Evolutionary conservation across 2,797 vertebrate species (phyloP).

Genomic region (Hydrolagus colliei): DNA sequence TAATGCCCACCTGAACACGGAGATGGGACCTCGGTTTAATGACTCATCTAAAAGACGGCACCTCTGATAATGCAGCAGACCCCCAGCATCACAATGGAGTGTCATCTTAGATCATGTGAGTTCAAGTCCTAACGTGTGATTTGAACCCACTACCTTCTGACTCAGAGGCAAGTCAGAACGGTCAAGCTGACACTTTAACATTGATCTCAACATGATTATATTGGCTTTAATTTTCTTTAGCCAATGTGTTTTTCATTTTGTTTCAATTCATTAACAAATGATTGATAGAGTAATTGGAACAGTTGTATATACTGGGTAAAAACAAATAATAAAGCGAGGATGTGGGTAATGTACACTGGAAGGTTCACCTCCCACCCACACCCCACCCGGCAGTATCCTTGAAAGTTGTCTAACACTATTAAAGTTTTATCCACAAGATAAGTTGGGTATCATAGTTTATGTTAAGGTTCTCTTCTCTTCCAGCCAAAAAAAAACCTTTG

Average conservation of each 20-base stretch:
- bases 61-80: no score
- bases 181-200: no score
- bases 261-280: background rate
- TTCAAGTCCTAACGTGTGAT: no score
- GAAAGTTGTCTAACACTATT: background rate
- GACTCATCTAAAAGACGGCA: no score
- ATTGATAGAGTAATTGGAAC: background rate
- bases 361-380: background rate
- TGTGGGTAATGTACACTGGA: background rate
- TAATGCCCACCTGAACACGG: no score
- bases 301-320: background rate
- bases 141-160: no score
- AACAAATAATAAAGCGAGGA: background rate
- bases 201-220: no score
- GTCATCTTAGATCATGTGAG: no score
- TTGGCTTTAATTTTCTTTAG: background rate
- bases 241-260: background rate
- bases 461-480: background rate
- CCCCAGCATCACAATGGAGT: no score
- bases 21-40: no score
- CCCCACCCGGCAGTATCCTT: background rate
- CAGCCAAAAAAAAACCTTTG: background rate
- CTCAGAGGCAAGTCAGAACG: no score
- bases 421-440: constrained; percentile 10
- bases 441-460: background rate